phyloP scores from a whole-genome alignment of 2,797 vertebrate species.

The Onychomys torridus region DNA sequence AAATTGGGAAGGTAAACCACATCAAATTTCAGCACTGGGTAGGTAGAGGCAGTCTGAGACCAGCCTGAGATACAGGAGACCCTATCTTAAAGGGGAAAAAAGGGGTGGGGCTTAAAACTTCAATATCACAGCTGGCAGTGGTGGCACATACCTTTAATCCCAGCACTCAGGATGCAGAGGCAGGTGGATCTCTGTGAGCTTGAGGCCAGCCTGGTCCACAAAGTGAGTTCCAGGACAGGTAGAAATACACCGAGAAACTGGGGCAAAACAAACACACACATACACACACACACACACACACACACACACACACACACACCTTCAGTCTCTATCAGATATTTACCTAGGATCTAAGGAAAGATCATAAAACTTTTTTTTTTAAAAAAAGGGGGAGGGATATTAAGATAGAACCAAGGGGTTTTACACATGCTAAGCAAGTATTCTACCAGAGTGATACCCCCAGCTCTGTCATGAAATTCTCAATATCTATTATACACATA shows the following conservation, averaged over 20 bases:
- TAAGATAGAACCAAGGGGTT: not conserved
- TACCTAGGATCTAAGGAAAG: slow-evolving; percentile 4
- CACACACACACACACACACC: too few species aligned
- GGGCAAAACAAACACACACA: too few species aligned
- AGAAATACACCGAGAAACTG: not conserved
- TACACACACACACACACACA: too few species aligned
- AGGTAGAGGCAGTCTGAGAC: too few species aligned
- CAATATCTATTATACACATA: not conserved
- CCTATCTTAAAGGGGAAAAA: not conserved
- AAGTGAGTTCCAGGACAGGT: not conserved
- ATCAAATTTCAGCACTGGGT: not conserved
- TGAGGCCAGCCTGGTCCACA: not conserved
- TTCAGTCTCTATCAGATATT: slow-evolving; percentile 5
- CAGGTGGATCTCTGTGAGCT: not conserved
- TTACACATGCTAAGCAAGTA: not conserved
- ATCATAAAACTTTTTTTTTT: not conserved
- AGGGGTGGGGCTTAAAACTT: slow-evolving; percentile 38
- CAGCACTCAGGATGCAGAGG: not conserved
- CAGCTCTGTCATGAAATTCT: not conserved
- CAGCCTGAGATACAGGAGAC: not conserved
- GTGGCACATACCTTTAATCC: not conserved
- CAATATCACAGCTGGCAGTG: not conserved
- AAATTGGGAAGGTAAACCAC: not conserved
- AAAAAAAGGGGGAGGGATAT: too few species aligned
- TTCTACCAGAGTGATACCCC: not conserved